A percentile compares a stretch with the other conserved stretches of the same genome.
These are phyloP conservation scores for Gymnocheta viridis DNA, from an alignment of 2,888 invertebrate species.

Conservation along the genomic window DNA sequence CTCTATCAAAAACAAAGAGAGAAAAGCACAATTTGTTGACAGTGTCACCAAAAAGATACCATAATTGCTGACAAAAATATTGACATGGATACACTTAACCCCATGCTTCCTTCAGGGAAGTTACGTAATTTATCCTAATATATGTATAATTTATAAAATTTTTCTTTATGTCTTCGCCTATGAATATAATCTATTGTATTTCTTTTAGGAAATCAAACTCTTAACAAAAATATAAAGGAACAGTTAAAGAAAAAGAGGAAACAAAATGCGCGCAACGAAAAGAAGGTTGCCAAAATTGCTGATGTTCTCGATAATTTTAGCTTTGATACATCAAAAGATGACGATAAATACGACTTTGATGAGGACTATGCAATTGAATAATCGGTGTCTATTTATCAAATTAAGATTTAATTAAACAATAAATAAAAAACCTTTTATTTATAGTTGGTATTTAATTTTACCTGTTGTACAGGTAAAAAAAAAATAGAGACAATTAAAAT, in stretches of 20 bases:
- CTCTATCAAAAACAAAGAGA: no score
- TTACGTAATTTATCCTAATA: background rate
- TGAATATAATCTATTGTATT: slow-evolving; percentile 33
- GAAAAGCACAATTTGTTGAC: no score
- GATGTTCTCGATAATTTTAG: slow-evolving; percentile 85
- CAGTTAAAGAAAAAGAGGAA: slow-evolving; percentile 84
- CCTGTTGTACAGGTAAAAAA: no score
- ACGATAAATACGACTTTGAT: slow-evolving; percentile 80
- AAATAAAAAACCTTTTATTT: no score
- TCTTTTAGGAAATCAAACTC: slow-evolving; percentile 82
- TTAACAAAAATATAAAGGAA: slow-evolving; percentile 84
- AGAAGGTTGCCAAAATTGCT: slow-evolving; percentile 85
- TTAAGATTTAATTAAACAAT: background rate
- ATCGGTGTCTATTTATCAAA: slow-evolving; percentile 18
- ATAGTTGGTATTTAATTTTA: no score
- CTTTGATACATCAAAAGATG: slow-evolving; percentile 69
- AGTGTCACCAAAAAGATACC: no score
- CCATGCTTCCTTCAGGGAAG: no score
- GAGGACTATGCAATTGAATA: slow-evolving; percentile 78
- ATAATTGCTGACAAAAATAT: no score
- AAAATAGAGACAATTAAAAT: no score
- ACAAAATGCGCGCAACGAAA: slow-evolving; percentile 84
- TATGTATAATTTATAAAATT: background rate
- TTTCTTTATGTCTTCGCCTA: background rate
- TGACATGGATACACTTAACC: no score